These are phyloP conservation scores for Stenopsyche tienmushanensis DNA, from an alignment of 1,140 invertebrate species.

Conservation along the genomic window DNA sequence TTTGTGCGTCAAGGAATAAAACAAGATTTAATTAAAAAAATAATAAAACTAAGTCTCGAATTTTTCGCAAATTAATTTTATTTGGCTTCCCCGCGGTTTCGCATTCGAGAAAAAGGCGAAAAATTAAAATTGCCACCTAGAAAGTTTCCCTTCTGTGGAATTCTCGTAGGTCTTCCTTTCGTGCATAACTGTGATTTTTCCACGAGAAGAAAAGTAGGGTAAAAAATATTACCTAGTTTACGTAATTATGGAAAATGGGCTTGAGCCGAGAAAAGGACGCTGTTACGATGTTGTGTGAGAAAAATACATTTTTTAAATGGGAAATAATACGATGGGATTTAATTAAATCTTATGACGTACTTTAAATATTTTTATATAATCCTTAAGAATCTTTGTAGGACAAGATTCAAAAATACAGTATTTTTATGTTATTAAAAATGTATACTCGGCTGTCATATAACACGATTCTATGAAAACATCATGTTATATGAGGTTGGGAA, in stretches of 20 bases:
- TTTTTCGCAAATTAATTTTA: slow-evolving; percentile 10
- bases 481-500: too few species aligned
- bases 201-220: neutral
- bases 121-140: slow-evolving; percentile 14
- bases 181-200: neutral
- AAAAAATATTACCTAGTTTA: slow-evolving; percentile 10
- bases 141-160: neutral
- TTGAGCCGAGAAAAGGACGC: neutral
- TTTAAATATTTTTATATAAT: too few species aligned
- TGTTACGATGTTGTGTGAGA: too few species aligned
- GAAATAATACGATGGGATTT: too few species aligned
- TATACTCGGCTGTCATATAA: too few species aligned
- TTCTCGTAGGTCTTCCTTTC: slow-evolving; percentile 8
- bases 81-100: slow-evolving; percentile 5
- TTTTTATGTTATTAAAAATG: too few species aligned
- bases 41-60: neutral
- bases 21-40: neutral
- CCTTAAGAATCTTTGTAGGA: too few species aligned
- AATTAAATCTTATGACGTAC: too few species aligned
- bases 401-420: too few species aligned
- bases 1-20: too few species aligned
- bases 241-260: slow-evolving; percentile 3
- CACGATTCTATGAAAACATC: too few species aligned
- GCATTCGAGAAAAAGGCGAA: neutral
- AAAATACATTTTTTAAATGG: too few species aligned